phyloP scores from a whole-genome alignment of 2,888 invertebrate species.

The Erebia epiphron region DNA sequence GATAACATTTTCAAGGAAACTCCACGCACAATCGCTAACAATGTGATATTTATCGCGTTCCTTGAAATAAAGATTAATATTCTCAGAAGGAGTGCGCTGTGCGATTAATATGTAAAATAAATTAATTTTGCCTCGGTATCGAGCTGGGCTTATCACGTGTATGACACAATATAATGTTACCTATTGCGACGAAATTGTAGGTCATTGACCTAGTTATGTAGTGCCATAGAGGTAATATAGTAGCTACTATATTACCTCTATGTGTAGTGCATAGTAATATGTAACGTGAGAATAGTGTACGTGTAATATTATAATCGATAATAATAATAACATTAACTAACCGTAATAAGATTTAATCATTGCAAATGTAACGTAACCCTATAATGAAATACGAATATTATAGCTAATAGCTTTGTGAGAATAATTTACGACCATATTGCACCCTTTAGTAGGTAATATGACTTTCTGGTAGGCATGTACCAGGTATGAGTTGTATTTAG shows the following conservation, averaged over 20 bases:
- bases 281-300: conserved; percentile 2
- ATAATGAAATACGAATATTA: too few relatives aligned
- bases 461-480: too few relatives aligned
- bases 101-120: conserved; percentile 37
- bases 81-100: conserved; percentile 34
- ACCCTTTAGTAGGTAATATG: too few relatives aligned
- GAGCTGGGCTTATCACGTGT: conserved; percentile 25
- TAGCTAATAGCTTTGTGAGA: too few relatives aligned
- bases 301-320: background rate
- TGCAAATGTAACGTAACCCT: too few relatives aligned
- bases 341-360: background rate
- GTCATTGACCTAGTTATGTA: conserved; percentile 27
- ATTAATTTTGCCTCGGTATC: conserved; percentile 27
- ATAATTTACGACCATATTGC: too few relatives aligned
- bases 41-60: conserved; percentile 36
- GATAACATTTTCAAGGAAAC: conserved; percentile 31
- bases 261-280: too few relatives aligned
- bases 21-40: conserved; percentile 21
- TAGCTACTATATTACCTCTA: too few relatives aligned
- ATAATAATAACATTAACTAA: background rate
- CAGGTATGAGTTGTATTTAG: too few relatives aligned
- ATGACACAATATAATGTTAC: conserved; percentile 24
- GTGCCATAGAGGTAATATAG: background rate
- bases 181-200: conserved; percentile 20
- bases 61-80: conserved; percentile 41